phyloP scores from a whole-genome alignment of 2,797 vertebrate genomes.

The Parauchenoglanis ngamensis region DNA sequence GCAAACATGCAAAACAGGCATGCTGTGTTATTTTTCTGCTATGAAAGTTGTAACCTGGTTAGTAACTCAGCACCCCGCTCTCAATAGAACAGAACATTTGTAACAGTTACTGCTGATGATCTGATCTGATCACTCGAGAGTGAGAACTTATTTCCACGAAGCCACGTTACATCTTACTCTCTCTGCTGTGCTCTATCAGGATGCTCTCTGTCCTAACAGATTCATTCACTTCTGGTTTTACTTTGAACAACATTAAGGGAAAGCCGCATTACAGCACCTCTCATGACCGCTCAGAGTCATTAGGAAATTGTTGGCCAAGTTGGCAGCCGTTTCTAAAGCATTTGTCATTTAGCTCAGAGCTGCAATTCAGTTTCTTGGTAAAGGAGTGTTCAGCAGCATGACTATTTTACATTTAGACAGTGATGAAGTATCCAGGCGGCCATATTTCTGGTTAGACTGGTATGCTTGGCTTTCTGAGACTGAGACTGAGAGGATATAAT shows the following conservation, averaged over 20 bases:
- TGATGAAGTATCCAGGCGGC: slow-evolving; percentile 43
- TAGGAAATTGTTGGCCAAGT: slow-evolving; percentile 35
- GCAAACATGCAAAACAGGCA: not conserved
- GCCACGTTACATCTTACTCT: not conserved
- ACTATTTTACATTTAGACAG: slow-evolving; percentile 19
- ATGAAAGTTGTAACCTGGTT: not conserved
- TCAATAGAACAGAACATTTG: not conserved
- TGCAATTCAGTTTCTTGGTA: slow-evolving; percentile 44
- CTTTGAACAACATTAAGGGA: not conserved
- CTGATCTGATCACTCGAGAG: not conserved
- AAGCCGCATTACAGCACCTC: slow-evolving; percentile 4
- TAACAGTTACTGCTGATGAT: not conserved
- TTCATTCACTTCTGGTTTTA: not conserved
- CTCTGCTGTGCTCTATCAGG: not conserved
- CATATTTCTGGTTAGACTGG: slow-evolving; percentile 23
- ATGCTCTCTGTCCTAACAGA: slow-evolving; percentile 36
- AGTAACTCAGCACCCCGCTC: not conserved
- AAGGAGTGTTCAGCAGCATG: slow-evolving; percentile 33
- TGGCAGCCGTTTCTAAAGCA: slow-evolving; percentile 14
- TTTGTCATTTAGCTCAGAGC: slow-evolving; percentile 42
- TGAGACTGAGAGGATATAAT: slow-evolving; percentile 13
- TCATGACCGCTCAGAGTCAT: slow-evolving; percentile 18
- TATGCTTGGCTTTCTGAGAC: slow-evolving; percentile 4
- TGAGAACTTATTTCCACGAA: not conserved
- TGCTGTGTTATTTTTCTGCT: not conserved